Evolutionary conservation across 2,797 vertebrate genomes (phyloP).

Genomic region (Agapornis canus): DNA sequence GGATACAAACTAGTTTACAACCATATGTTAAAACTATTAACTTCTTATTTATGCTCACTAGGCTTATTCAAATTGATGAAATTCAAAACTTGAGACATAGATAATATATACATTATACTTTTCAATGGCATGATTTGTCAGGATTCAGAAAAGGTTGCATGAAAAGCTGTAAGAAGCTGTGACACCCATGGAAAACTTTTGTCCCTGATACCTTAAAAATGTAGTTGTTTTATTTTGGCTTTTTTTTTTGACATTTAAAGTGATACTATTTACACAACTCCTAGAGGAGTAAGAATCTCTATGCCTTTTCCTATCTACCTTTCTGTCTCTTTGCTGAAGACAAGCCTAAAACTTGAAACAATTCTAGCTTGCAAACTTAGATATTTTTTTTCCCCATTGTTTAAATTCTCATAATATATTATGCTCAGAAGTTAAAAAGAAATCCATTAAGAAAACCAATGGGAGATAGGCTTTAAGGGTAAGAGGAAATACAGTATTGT

Average conservation of each 20-base stretch:
- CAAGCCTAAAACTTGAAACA: not conserved
- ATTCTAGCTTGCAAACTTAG: not conserved
- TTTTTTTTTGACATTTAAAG: not conserved
- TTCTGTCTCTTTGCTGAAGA: not conserved
- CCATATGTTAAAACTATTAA: not conserved
- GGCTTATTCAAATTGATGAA: not conserved
- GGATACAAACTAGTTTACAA: not conserved
- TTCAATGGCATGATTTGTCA: not conserved
- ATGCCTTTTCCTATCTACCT: not conserved
- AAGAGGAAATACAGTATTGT: not conserved
- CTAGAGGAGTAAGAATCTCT: not conserved
- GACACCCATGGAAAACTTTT: not conserved
- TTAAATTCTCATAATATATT: not conserved
- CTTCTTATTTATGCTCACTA: not conserved
- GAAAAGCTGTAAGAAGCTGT: not conserved
- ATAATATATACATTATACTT: not conserved
- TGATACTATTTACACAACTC: not conserved
- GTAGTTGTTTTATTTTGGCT: not conserved
- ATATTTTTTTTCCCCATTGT: not conserved
- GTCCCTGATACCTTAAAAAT: not conserved
- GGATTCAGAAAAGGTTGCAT: not conserved
- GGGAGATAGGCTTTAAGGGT: not conserved
- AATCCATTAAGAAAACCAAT: not conserved
- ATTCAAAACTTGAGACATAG: not conserved
- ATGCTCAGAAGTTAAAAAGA: not conserved